A percentile compares a stretch with the other conserved stretches of the same genome.
These are phyloP conservation scores for Cheilosia vulpina DNA, from an alignment of 2,888 invertebrate genomes.

Conservation along the genomic window DNA sequence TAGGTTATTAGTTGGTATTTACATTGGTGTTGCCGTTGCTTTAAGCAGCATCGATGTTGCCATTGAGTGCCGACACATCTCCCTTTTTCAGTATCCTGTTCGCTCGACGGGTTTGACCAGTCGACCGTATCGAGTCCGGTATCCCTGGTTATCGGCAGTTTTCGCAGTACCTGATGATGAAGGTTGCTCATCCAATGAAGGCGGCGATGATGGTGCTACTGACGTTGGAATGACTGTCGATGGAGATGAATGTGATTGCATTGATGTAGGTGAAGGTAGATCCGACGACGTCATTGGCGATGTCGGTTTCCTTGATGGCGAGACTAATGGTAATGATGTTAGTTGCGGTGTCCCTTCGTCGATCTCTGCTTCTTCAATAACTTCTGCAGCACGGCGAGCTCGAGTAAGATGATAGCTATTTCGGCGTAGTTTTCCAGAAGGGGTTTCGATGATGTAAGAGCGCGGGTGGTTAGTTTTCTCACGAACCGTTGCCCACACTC, in stretches of 20 bases:
- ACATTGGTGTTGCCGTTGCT: too few species aligned
- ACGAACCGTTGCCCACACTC: conserved; percentile 10
- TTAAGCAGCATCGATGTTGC: background rate
- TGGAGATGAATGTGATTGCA: background rate
- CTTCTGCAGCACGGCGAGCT: background rate
- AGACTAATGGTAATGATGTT: background rate
- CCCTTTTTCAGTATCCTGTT: background rate
- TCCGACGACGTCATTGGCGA: too few species aligned
- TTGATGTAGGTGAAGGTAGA: background rate
- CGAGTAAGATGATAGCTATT: conserved; percentile 18
- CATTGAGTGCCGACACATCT: background rate
- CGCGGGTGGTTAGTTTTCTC: conserved; percentile 14
- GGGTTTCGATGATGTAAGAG: conserved; percentile 21
- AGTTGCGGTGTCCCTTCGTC: background rate
- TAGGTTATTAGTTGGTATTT: background rate
- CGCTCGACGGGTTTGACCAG: background rate
- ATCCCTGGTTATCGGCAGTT: background rate
- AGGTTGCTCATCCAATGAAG: background rate
- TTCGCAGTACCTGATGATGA: background rate
- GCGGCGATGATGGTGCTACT: background rate
- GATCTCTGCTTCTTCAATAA: conserved; percentile 1
- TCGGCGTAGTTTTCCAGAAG: conserved; percentile 6
- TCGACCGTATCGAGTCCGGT: conserved; percentile 7
- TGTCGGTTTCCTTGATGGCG: conserved; percentile 1
- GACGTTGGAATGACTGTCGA: background rate